Evolutionary conservation across 1,140 invertebrate species (phyloP), one percentile per base, ranked within the genome.

Genomic region (Drosophila neocordata): DNA sequence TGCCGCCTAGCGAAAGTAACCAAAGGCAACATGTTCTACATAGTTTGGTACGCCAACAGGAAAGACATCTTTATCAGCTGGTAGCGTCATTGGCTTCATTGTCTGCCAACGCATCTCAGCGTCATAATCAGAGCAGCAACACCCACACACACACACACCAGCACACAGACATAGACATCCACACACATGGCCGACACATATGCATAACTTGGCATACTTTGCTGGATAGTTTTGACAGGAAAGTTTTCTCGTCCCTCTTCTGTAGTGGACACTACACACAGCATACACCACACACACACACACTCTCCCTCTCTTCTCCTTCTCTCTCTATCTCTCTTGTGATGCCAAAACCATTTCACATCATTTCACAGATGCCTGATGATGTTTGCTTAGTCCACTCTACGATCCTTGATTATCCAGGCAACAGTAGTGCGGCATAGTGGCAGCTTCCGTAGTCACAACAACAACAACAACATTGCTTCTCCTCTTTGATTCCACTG

Each of bases 41-140:
- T 85, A 85, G 74, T 85, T 85, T 77, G 67, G 75, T 65, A 55
- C 67, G 64, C 64, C 41, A 59, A 55, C 73, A 73, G 83, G 82
- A 85, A 79, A 73, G 78, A 87, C 82, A 87, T 87, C 83, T 87
- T 88, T 87, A 87, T 87, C 82, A 87, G 82, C 74, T 68, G 62
- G 62, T 51, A 48, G 55, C 69, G 64, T 80, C 69, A 68, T 68
- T 71, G 78, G 51, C 70, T 65, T 68, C 58, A 70, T 69, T 67
- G 60, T 65, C 62, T 66, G 68, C 59, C 70, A 52, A n/a, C 73
- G 71, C 74, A 73, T 58, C 74, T 34, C 53, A 6, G 27, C 8
- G 53, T 34, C 53, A 73, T 77, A 77, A 77, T 77, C 74, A 73
- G 13, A 53, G 57, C 41, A 69, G 44, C 18, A 65, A 48, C 15